phyloP scores from a whole-genome alignment of 2,888 invertebrate species.

The Euspilapteryx auroguttella region DNA sequence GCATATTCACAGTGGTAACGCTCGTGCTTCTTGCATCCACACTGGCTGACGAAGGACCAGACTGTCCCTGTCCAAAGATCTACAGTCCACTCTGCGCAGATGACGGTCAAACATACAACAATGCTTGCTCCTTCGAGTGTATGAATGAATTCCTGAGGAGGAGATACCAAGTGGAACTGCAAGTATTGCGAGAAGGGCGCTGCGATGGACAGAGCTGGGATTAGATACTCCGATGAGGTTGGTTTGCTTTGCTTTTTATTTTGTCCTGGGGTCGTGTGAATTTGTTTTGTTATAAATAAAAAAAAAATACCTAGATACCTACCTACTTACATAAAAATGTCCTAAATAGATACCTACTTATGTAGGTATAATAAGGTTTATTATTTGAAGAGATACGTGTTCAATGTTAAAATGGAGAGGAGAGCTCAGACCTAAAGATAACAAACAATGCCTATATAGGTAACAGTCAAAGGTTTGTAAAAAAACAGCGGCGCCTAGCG shows the following conservation, averaged over 20 bases:
- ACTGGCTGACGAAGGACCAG: constrained; percentile 4
- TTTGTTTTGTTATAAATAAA: neutral
- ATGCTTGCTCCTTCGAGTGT: constrained; percentile 37
- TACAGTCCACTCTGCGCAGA: constrained; percentile 42
- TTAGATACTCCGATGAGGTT: neutral
- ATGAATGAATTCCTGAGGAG: constrained; percentile 10
- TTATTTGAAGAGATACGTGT: no score
- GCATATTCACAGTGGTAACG: constrained; percentile 12
- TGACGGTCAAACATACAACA: constrained; percentile 29
- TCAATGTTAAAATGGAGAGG: no score
- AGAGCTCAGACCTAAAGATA: no score
- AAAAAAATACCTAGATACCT: neutral
- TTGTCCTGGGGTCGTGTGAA: neutral
- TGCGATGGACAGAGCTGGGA: constrained; percentile 12
- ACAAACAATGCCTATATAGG: no score
- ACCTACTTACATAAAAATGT: neutral
- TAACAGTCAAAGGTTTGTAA: no score
- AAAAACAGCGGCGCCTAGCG: no score
- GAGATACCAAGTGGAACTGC: constrained; percentile 8
- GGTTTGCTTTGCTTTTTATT: neutral
- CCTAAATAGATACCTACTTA: neutral
- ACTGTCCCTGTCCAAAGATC: constrained; percentile 33
- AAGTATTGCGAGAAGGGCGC: constrained; percentile 10
- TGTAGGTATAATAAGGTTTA: neutral
- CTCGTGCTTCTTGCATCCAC: constrained; percentile 2